phyloP scores from a whole-genome alignment of 2,113 vertebrate species.

The Eudorcas thomsonii region DNA sequence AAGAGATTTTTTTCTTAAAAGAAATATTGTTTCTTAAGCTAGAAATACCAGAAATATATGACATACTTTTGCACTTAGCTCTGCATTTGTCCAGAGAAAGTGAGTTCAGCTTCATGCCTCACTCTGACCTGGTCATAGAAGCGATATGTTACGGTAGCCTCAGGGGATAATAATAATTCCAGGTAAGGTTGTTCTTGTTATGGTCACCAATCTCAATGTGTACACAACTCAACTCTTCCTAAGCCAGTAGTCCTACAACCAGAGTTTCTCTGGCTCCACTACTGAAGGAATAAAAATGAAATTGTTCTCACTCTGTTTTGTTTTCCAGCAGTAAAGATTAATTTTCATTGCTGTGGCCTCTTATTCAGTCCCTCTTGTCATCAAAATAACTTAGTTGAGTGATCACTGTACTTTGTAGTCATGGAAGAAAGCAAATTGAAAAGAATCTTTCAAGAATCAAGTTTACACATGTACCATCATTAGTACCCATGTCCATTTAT shows the following conservation, averaged over 20 bases:
- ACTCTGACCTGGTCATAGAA: background rate
- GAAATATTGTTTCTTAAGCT: background rate
- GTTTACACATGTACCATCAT: background rate
- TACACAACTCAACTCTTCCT: background rate
- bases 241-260: background rate
- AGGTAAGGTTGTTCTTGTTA: background rate
- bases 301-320: background rate
- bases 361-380: background rate
- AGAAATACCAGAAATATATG: background rate
- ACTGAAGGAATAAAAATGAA: background rate
- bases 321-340: background rate
- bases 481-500: background rate
- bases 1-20: background rate
- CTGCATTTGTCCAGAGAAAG: background rate
- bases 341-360: background rate
- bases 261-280: background rate
- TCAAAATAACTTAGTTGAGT: background rate
- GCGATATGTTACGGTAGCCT: background rate
- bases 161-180: background rate
- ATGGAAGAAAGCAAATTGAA: background rate
- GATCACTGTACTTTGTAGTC: background rate
- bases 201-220: background rate
- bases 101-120: background rate
- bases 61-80: background rate
- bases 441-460: background rate